Percentiles rank a stretch among this genome's conserved stretches.
These are phyloP conservation scores for Pelodytes ibericus DNA, from an alignment of 2,797 vertebrate species.

Conservation along the genomic window DNA sequence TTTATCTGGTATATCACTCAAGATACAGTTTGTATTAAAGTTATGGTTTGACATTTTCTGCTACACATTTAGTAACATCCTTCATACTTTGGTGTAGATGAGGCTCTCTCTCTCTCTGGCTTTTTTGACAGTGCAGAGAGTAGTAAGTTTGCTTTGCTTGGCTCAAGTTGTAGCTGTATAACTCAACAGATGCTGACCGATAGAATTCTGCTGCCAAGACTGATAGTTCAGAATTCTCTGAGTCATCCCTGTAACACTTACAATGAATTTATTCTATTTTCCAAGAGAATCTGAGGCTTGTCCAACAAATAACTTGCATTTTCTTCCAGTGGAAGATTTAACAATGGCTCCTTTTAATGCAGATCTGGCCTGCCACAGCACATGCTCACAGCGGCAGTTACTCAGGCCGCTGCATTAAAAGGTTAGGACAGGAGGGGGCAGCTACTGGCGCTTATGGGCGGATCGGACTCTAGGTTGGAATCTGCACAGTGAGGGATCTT, in stretches of 20 bases:
- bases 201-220: too few species aligned
- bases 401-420: not conserved
- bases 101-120: too few species aligned
- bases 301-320: conserved; percentile 4
- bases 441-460: too few species aligned
- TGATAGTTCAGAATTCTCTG: not conserved
- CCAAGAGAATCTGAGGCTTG: not conserved
- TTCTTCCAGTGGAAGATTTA: not conserved
- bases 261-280: not conserved
- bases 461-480: not conserved
- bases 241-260: not conserved
- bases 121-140: too few species aligned
- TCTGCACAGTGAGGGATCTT: not conserved
- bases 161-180: too few species aligned
- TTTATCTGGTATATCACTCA: too few species aligned
- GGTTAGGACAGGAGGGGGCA: not conserved
- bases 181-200: too few species aligned
- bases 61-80: too few species aligned
- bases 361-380: not conserved
- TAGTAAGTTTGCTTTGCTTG: too few species aligned
- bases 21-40: too few species aligned
- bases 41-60: too few species aligned
- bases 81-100: too few species aligned
- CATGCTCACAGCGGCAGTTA: not conserved
- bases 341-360: conserved; percentile 8